These are phyloP conservation scores for Rhimphoctona megacephalus DNA, from an alignment of 2,888 invertebrate species.

Conservation along the genomic window DNA sequence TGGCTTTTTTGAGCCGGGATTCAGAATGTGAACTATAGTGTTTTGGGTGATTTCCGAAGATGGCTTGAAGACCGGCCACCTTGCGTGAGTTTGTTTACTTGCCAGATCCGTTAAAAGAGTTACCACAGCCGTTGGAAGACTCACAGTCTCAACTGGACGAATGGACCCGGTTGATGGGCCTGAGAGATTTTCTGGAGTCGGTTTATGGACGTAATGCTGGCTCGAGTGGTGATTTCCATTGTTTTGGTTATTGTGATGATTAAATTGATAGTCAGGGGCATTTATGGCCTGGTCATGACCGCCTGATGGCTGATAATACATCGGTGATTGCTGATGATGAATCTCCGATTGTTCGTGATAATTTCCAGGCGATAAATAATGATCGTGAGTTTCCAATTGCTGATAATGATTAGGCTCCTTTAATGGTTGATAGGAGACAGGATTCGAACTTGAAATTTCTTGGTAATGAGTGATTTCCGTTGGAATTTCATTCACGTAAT, in stretches of 20 bases:
- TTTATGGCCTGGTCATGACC: neutral
- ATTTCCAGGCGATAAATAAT: constrained; percentile 1
- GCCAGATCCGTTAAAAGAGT: constrained; percentile 57
- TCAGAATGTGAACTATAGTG: constrained; percentile 81
- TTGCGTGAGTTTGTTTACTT: constrained; percentile 45
- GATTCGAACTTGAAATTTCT: constrained; percentile 27
- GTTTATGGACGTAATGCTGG: constrained; percentile 22
- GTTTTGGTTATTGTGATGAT: constrained; percentile 14
- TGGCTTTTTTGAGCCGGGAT: constrained; percentile 74
- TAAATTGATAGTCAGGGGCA: constrained; percentile 37
- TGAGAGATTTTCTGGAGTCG: neutral
- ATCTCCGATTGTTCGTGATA: neutral
- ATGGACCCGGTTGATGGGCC: neutral
- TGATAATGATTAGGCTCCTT: constrained; percentile 15
- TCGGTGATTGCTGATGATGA: neutral
- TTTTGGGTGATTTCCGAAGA: constrained; percentile 79
- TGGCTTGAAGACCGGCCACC: constrained; percentile 70
- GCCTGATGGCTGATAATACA: constrained; percentile 16
- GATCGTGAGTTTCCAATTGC: neutral
- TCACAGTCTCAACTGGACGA: constrained; percentile 55
- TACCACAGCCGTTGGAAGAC: constrained; percentile 60
- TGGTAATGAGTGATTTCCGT: constrained; percentile 25
- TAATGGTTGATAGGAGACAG: constrained; percentile 4
- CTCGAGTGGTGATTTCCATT: constrained; percentile 23
- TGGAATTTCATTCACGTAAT: constrained; percentile 31